Evolutionary conservation across 2,888 invertebrate species (phyloP), one percentile per base, ranked within the genome.

Genomic region (Cryptophagus acutangulus): DNA sequence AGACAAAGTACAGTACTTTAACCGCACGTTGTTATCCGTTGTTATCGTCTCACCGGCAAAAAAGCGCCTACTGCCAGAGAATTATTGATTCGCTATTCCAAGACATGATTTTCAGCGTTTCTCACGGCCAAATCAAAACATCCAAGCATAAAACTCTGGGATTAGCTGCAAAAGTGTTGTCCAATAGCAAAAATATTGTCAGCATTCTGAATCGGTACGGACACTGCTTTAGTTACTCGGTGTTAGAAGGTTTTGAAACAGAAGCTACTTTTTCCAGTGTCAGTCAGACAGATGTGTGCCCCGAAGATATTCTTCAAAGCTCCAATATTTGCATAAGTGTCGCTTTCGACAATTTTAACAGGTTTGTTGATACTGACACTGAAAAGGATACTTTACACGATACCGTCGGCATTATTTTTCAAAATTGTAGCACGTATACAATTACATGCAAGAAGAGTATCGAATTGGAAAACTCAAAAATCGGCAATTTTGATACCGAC

Each of bases 351-450:
- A 52, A 54, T 39, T 53, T 49, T 15, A 52, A 55, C 41, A 18
- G 54, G 36, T 54, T 26, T 25, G 48, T 54, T 17, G 50, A 54
- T 31, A 53, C 44, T 15, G 14, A 9, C 12, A 37, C 18, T 30
- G 51, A 49, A 26, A 54, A 54, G 43, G 50, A 54, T 13, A 52
- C 48, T n/a, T n/a, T n/a, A n/a, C n/a, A n/a, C n/a, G n/a, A n/a
- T n/a, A n/a, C n/a, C n/a, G n/a, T n/a, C n/a, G n/a, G n/a, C n/a
- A n/a, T n/a, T n/a, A n/a, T n/a, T n/a, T n/a, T n/a, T n/a, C n/a
- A n/a, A n/a, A n/a, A n/a, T n/a, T n/a, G n/a, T n/a, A n/a, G n/a
- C n/a, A n/a, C n/a, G n/a, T n/a, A n/a, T n/a, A n/a, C n/a, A n/a
- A n/a, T n/a, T n/a, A n/a, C n/a, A n/a, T n/a, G n/a, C n/a, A n/a